Evolutionary conservation across 2,888 invertebrate species (phyloP), one percentile per base, ranked within the genome.

Genomic region (Nephrotoma flavescens): DNA sequence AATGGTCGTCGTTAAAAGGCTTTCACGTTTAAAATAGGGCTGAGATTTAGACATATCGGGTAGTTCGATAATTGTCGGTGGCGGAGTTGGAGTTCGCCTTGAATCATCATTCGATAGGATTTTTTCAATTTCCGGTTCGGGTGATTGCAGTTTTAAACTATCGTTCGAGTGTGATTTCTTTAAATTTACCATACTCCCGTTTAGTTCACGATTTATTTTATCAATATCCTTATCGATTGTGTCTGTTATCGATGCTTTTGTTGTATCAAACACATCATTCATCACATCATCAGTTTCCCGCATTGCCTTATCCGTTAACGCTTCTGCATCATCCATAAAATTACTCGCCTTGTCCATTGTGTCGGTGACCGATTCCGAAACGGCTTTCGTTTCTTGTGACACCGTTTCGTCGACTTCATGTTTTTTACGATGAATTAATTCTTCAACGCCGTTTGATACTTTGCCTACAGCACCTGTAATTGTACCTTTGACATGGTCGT

Each of bases 121-220:
- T 42, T 89, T 88, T 86, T 91, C 91, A 15, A 91, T 91, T 89
- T 92, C 91, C 85, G 92, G 91, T 87, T 91, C 91, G 11, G 91
- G 90, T 31, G 91, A 91, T 3, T 90, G 89, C 3, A 91, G 91
- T 89, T 90, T 90, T 87, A 92, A 88, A 87, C 91, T 91, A 85
- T 92, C 91, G 9, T 31, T 86, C 42, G 86, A 86, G 57, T 86
- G 52, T 41, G 86, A 15, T 57, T 86, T 86, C 15, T 57, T 57
- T 57, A 41, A 52, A 86, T 86, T 86, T 19, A 12, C 15, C 57
- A 86, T 41, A 42, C 41, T 86, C 4, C 41, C 47, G 6, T 86
- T 47, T 84, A 84, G 42, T n/a, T 84, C 84, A n/a, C 42, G 41
- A 19, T 86, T 31, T 4, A 45, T 45, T 86, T 86, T 86, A 45